Base-by-base conservation (phyloP, 2,888 invertebrate species). In the Pollenia amentaria region DNA sequence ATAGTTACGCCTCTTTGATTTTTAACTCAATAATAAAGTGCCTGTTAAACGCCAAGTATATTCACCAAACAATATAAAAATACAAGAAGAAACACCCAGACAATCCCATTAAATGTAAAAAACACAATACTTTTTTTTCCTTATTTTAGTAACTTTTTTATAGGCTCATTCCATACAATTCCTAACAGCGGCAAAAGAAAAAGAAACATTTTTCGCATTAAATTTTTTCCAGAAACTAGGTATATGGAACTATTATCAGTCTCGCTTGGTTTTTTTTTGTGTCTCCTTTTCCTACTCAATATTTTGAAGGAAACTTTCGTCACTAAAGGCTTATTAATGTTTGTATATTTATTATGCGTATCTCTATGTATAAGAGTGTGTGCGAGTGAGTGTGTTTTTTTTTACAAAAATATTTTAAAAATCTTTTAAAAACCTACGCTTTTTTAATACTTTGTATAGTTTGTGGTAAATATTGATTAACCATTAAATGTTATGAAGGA, bases 1-100 rank as follows among this genome's bases (percentile, higher is more conserved):
- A 87, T 76, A 80, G 86, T 84, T 80, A 87, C 86, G 86, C 86
- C 83, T 84, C 79, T 76, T 87, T 80, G 83, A 70, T 83, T 86
- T 86, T 82, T 40, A 72, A 53, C 86, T 77, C 76, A 84, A 80
- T 84, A 76, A 80, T 60, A 80, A 84, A 82, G 77, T 85, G 77
- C 84, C 84, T 84, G 84, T 60, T 84, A 73, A 84, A 84, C 65
- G 84, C 84, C 84, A 84, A 84, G 65, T 53, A 53, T 70, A 70
- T 75, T 75, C 48, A 55, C n/a, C 64, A 81, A 80, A 85, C 75
- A 46, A 44, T 81, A 57, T 77, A 81, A 73, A 76, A 72, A 11
- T 72, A 51, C 72, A 65, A 70, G 55, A 64, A 73, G 84, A 78
- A 84, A 84, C 84, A 84, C 84, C 78, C 84, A 67, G 78, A 48